These are phyloP conservation scores for Actenoides hombroni DNA, from an alignment of 2,113 vertebrate genomes.

Conservation along the genomic window DNA sequence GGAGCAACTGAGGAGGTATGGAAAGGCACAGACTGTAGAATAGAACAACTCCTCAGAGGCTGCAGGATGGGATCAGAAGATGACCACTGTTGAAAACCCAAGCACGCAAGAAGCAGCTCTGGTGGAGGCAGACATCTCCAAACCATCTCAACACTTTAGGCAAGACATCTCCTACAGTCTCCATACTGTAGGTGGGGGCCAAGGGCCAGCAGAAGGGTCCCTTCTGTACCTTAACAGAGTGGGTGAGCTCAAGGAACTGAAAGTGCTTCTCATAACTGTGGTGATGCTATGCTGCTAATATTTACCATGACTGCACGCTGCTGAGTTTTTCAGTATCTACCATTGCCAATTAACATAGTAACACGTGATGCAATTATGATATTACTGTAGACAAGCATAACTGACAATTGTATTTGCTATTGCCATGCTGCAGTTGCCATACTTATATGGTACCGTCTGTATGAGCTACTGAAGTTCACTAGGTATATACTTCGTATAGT, in stretches of 20 bases:
- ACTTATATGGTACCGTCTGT: background rate
- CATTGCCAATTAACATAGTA: background rate
- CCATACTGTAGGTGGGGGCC: accelerated
- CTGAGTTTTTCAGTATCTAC: background rate
- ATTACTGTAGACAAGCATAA: background rate
- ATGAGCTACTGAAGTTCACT: background rate
- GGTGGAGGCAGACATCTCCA: background rate
- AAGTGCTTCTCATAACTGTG: background rate
- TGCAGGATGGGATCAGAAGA: background rate
- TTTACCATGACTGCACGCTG: background rate
- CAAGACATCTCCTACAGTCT: background rate
- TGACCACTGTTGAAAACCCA: background rate
- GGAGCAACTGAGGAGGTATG: background rate
- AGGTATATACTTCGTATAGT: background rate
- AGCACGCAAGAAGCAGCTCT: background rate
- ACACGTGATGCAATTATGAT: background rate
- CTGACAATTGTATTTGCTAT: background rate
- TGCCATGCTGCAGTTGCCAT: background rate
- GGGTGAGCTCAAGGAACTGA: background rate
- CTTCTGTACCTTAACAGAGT: background rate
- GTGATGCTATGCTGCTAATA: background rate
- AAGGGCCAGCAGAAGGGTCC: background rate
- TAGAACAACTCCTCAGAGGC: background rate
- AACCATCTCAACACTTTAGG: background rate
- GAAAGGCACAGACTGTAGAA: background rate